Evolutionary conservation across 2,113 vertebrate genomes (phyloP), one percentile per base, ranked within the genome.

Genomic region (Origma solitaria): DNA sequence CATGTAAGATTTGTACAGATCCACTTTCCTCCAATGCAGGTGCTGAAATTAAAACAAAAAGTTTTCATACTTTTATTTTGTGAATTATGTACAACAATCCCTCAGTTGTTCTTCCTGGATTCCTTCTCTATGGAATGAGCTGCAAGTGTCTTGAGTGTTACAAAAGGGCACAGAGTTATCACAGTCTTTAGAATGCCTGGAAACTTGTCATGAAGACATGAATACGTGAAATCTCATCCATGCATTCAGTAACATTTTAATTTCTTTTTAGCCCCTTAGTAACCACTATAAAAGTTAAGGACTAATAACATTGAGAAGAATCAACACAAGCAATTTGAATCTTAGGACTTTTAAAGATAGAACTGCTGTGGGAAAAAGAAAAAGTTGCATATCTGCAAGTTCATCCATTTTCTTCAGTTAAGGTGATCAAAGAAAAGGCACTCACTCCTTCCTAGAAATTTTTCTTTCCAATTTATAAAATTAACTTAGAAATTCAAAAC

Each of bases 1-100:
- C 99, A 99, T 49, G 98, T 98, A 81, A 98, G 90, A 22, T 99
- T 98, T 35, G 98, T 99, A 97, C 99, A 99, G 94, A 98, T 98
- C 99, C 99, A 99, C 85, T 97, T 98, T 93, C 99, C 99, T 42
- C 98, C 98, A 58, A 90, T 28, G 71, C 99, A 99, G 23, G 99
- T 99, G 97, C 99, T 99, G 97, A 97, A 98, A 98, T 45, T 79
- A 76, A 98, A 94, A 97, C 45, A 96, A 86, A 97, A 95, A 56
- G 1, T 9, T 60, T 70, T 72, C 25, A 33, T 11, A 14, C 1
- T 57, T 60, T 15, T 15, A 25, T 57, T 57, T 22, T 37, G 7
- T 65, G 15, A 75, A 45, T 8, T 38, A 47, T 9, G 57, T 33
- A 35, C 2, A 11, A 9, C 24, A 85, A 49, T 44, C 28, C 14